A percentile compares a stretch with the other conserved stretches of the same genome.
phyloP scores from a whole-genome alignment of 2,797 vertebrate genomes.

The Pelodytes ibericus region DNA sequence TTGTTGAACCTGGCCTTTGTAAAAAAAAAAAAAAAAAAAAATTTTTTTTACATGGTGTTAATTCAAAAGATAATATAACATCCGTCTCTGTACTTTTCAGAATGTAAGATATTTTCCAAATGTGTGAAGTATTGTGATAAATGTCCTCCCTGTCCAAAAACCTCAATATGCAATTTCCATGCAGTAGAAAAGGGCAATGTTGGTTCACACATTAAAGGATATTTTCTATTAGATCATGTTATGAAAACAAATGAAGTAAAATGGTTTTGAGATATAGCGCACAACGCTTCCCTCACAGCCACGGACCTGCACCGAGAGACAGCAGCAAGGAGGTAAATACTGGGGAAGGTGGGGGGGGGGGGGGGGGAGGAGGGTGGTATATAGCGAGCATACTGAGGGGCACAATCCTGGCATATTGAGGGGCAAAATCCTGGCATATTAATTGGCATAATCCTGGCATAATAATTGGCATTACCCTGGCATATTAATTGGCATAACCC shows the following conservation, averaged over 20 bases:
- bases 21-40: slow-evolving; percentile 1
- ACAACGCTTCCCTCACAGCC: too few relatives aligned
- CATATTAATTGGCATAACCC: too few relatives aligned
- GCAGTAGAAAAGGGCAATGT: not conserved
- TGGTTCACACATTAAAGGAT: not conserved
- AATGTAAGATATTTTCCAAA: slow-evolving; percentile 23
- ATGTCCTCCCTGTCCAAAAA: not conserved
- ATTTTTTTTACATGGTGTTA: slow-evolving; percentile 46
- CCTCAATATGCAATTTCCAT: not conserved
- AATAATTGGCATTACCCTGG: too few relatives aligned
- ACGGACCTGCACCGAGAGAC: too few relatives aligned
- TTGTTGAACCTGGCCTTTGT: slow-evolving; percentile 48
- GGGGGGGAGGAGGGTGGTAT: too few relatives aligned
- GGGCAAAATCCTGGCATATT: too few relatives aligned
- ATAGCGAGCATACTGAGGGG: too few relatives aligned
- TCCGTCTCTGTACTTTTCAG: slow-evolving; percentile 4
- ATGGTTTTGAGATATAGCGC: too few relatives aligned
- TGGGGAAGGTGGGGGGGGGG: too few relatives aligned
- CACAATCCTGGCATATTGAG: too few relatives aligned
- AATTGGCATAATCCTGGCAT: too few relatives aligned
- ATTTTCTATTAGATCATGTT: not conserved
- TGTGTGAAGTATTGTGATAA: not conserved
- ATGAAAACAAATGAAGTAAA: not conserved
- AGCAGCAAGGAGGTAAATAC: too few relatives aligned
- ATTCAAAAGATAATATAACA: slow-evolving; percentile 50